Percentiles rank a stretch among this genome's conserved stretches.
phyloP scores from a whole-genome alignment of 2,797 vertebrate species.

The Trachurus trachurus region DNA sequence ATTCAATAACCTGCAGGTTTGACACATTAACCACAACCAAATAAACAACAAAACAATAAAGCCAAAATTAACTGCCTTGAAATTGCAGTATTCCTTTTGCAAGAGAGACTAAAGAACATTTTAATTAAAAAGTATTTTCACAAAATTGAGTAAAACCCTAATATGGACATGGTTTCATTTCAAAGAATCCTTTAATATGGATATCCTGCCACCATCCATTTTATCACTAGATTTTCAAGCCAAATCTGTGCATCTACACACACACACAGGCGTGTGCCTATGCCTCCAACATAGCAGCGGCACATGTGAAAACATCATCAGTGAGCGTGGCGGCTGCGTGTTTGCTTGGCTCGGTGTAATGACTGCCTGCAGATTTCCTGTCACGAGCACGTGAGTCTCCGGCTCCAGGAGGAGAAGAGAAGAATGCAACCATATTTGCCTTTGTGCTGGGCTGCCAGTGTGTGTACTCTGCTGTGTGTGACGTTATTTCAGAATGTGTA shows the following conservation, averaged over 20 bases:
- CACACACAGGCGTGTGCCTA: constrained; percentile 11
- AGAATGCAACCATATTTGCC: constrained; percentile 83
- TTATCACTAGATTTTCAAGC: constrained; percentile 34
- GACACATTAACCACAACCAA: neutral
- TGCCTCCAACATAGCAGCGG: constrained; percentile 47
- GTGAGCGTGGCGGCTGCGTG: constrained; percentile 65
- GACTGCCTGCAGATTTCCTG: constrained; percentile 83
- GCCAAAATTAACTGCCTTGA: constrained; percentile 2
- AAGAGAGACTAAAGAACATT: constrained; percentile 1
- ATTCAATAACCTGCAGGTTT: neutral
- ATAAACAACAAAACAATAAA: constrained; percentile 1
- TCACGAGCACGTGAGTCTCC: constrained; percentile 70
- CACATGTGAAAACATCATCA: constrained; percentile 75
- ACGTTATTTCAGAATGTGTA: constrained; percentile 84
- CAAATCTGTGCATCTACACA: constrained; percentile 37
- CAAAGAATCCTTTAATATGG: neutral
- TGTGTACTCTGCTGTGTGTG: constrained; percentile 86
- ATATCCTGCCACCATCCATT: constrained; percentile 24
- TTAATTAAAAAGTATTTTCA: constrained; percentile 18
- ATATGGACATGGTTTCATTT: constrained; percentile 8
- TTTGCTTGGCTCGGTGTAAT: constrained; percentile 83
- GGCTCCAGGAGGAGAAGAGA: constrained; percentile 69
- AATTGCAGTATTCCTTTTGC: constrained; percentile 14
- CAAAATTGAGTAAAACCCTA: neutral
- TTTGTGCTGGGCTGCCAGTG: constrained; percentile 79